Evolutionary conservation across 2,797 vertebrate genomes (phyloP), one percentile per base, ranked within the genome.

Genomic region (Anabacerthia variegaticeps): DNA sequence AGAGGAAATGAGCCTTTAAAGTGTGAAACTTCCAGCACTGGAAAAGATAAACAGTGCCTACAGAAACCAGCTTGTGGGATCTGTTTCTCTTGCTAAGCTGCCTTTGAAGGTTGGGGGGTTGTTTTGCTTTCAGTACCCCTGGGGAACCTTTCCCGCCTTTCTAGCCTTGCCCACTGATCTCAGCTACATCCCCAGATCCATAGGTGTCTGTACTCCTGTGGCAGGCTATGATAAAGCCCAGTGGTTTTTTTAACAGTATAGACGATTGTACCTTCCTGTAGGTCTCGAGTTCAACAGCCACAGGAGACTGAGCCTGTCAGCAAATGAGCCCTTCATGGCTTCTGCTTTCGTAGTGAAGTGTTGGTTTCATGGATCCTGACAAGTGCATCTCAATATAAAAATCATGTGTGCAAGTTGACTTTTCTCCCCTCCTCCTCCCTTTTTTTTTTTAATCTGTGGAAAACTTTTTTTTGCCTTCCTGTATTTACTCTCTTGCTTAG

Each of bases 51-150:
- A 77, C 69, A 59, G 66, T 81, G 90, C 77, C 80, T 89, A 62
- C 86, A 93, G 80, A 95, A 89, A 92, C 92, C 88, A 82, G 66
- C 46, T n/a, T 81, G 80, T 79, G 83, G 59, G 69, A 92, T 95
- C 94, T 93, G 56, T 77, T 89, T 69, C 65, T 86, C 39, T 85
- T 76, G 39, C 79, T 80, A 92, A 88, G 55, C 62, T 78, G 76
- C 61, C 80, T 95, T 93, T 93, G 90, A 95, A 96, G 86, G 52
- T 3, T 67, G 78, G 26, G 52, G 79, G 34, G 23, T 27, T 86
- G 62, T 62, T 94, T 82, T 84, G 28, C 74, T 73, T 73, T 73
- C 34, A 63, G 16, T 62, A 73, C 46, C 59, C 80, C 22, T 0
- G 7, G 44, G 85, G 80, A 76, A 63, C 22, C 55, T 91, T 89